Evolutionary conservation across 2,888 invertebrate genomes (phyloP), one percentile per base, ranked within the genome.

Genomic region (Prosapia bicincta): DNA sequence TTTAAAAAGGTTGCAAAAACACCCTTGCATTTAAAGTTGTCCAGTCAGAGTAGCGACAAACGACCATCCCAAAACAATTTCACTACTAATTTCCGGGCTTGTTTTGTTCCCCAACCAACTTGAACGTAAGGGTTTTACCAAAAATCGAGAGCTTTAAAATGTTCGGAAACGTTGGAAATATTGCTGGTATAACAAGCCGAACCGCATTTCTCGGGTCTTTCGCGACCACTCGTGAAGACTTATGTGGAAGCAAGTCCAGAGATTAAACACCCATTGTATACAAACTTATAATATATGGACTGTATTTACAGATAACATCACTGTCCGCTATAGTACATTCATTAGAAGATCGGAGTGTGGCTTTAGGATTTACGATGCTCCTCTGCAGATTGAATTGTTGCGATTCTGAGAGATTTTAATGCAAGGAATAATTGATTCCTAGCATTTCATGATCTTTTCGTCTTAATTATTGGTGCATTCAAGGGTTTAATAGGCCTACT

Each of bases 251-350:
- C 3, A 2, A 54, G 20, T 13, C 1, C n/a, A 9, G 20, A 54
- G 54, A 54, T 54, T 54, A 54, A 54, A 54, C 54, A 54, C 54
- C 54, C 54, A 54, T 54, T 54, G 54, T 54, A 54, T 54, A 54
- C 54, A 54, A 54, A 54, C 54, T 54, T 54, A 54, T 54, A 54
- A 54, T 54, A 54, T 54, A 54, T 54, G 54, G 54, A 54, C 54
- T 54, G 54, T 54, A 54, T 54, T 20, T 54, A 20, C 3, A 54
- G 54, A 54, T 54, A 54, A 20, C 54, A 54, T 54, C 54, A 54
- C 54, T 54, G 54, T 54, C 54, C 54, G 20, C 54, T 54, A 54
- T 13, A 54, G 54, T 54, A 54, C 54, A 54, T 54, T 54, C 54
- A 54, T 54, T 54, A 54, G 54, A 54, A 54, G 54, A 54, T 54